Conservation (phyloP, 2,888 invertebrate species). For the Eristalis pertinax region DNA sequence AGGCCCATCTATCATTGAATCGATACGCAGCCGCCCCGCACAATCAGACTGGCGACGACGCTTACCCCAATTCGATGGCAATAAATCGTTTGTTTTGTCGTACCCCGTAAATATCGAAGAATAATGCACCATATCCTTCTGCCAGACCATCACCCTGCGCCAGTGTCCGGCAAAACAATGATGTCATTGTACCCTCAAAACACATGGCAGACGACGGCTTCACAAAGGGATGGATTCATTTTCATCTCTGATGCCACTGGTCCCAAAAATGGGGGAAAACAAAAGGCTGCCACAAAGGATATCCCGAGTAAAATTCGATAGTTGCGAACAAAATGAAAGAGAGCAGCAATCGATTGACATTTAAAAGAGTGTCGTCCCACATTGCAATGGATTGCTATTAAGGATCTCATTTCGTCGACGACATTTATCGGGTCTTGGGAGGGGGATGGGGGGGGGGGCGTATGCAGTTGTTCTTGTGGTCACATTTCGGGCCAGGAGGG, state of each 20-base stretch:
- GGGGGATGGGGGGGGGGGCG: not conserved
- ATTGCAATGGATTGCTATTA: not conserved
- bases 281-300: not conserved
- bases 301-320: no score
- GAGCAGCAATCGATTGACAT: not conserved
- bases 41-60: conserved; percentile 32
- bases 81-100: conserved; percentile 20
- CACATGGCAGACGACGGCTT: not conserved
- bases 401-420: not conserved
- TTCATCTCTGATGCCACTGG: not conserved
- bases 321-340: not conserved
- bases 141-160: not conserved
- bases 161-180: not conserved
- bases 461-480: not conserved
- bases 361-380: not conserved
- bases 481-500: no score
- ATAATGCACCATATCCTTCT: not conserved
- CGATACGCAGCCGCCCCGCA: not conserved
- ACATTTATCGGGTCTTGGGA: no score
- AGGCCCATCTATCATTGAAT: not conserved
- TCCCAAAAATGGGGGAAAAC: not conserved
- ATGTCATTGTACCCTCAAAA: not conserved
- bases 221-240: not conserved
- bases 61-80: conserved; percentile 21
- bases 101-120: not conserved